Evolutionary conservation across 2,888 invertebrate species (phyloP).

Genomic region (Drosophila crucigera): DNA sequence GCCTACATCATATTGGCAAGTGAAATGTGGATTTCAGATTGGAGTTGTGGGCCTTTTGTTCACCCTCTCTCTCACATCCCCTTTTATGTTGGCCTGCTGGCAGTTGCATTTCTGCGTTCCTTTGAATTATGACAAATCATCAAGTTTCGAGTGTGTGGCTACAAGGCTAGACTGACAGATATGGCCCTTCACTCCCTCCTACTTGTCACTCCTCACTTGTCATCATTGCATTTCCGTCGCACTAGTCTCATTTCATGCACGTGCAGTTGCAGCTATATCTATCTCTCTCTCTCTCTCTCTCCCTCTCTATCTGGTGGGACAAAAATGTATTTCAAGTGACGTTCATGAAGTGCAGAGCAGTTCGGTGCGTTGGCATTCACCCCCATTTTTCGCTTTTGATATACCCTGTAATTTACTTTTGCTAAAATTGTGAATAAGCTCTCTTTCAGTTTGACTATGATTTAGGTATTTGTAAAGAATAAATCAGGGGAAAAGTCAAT

Average conservation of each 20-base stretch:
- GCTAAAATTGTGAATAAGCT: background rate
- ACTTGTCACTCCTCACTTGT: background rate
- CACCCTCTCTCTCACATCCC: background rate
- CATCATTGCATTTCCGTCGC: slow-evolving; percentile 30
- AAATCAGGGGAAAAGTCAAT: background rate
- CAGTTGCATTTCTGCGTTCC: slow-evolving; percentile 27
- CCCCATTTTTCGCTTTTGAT: slow-evolving; percentile 26
- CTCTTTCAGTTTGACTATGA: background rate
- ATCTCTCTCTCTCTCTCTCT: background rate
- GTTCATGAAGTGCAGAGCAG: slow-evolving; percentile 74
- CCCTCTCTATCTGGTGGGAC: slow-evolving; percentile 14
- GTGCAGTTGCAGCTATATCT: slow-evolving; percentile 39
- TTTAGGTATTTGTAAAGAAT: rapidly evolving
- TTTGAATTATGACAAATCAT: slow-evolving; percentile 75
- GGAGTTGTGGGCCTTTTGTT: background rate
- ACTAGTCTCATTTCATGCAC: slow-evolving; percentile 57
- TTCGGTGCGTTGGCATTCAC: slow-evolving; percentile 45
- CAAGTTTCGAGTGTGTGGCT: slow-evolving; percentile 64
- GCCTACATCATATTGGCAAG: slow-evolving; percentile 20
- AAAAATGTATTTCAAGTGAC: slow-evolving; percentile 75
- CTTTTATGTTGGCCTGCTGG: background rate
- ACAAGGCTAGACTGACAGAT: slow-evolving; percentile 61
- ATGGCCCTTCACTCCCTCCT: background rate
- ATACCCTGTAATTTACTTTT: slow-evolving; percentile 32
- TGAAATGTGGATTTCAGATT: slow-evolving; percentile 21